phyloP scores from a whole-genome alignment of 92 coral and sea anemone genomes.

The Epizoanthus fatuus region DNA sequence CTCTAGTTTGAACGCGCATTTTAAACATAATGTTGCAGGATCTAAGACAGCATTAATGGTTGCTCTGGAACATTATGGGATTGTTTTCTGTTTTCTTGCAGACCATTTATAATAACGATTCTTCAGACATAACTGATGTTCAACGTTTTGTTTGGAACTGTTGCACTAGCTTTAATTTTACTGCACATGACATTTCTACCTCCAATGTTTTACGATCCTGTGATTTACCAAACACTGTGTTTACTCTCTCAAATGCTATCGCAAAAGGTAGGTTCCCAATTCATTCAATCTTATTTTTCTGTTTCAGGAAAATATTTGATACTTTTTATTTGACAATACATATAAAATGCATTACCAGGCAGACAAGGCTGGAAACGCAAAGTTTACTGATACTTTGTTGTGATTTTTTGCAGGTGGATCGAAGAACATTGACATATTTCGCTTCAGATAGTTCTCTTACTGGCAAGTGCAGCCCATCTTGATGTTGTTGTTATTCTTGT shows the following conservation, averaged over 20 bases:
- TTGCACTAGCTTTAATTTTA: background rate
- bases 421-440: background rate
- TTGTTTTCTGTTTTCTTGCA: no score
- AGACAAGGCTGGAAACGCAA: background rate
- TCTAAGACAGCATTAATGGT: no score
- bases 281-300: background rate
- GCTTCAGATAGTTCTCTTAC: background rate
- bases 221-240: background rate
- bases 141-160: background rate
- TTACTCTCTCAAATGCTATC: background rate
- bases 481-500: background rate
- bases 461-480: background rate
- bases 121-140: background rate
- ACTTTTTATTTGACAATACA: background rate
- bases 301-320: background rate
- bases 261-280: background rate
- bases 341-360: background rate
- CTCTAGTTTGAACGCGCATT: no score
- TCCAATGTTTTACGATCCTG: background rate
- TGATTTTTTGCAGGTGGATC: background rate
- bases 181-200: background rate
- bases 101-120: no score
- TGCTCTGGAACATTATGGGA: no score
- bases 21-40: no score
- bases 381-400: background rate